These are phyloP conservation scores for Gobio gobio DNA, from an alignment of 2,113 vertebrate genomes.

Conservation along the genomic window DNA sequence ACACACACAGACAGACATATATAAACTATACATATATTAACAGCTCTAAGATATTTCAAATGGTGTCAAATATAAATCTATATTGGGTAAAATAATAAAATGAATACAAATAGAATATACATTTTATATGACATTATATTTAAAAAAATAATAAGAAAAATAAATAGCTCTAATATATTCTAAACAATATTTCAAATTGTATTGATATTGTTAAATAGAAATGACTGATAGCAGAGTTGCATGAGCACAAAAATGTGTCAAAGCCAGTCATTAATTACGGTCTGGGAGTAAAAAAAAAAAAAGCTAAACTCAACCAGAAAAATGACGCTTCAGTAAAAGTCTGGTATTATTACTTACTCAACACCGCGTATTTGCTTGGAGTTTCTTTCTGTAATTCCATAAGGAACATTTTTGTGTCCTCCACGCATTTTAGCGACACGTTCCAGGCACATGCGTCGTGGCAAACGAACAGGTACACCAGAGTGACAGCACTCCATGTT, in stretches of 20 bases:
- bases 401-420: conserved; percentile 77
- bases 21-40: too few relatives aligned
- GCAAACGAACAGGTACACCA: not conserved
- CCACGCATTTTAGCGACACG: conserved; percentile 72
- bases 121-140: too few relatives aligned
- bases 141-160: not conserved
- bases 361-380: conserved; percentile 79
- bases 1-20: too few relatives aligned
- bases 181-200: not conserved
- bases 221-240: not conserved
- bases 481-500: conserved; percentile 4
- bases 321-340: not conserved
- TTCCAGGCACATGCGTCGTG: conserved; percentile 51
- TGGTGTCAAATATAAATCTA: too few relatives aligned
- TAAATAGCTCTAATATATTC: not conserved
- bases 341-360: conserved; percentile 79
- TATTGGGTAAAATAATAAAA: too few relatives aligned
- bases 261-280: too few relatives aligned
- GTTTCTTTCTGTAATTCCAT: conserved; percentile 75
- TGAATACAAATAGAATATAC: too few relatives aligned
- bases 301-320: not conserved
- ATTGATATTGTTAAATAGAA: not conserved
- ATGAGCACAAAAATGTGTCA: too few relatives aligned
- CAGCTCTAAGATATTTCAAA: too few relatives aligned
- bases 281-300: not conserved